Evolutionary conservation across 2,113 vertebrate species (phyloP).

Genomic region (Sorex araneus): DNA sequence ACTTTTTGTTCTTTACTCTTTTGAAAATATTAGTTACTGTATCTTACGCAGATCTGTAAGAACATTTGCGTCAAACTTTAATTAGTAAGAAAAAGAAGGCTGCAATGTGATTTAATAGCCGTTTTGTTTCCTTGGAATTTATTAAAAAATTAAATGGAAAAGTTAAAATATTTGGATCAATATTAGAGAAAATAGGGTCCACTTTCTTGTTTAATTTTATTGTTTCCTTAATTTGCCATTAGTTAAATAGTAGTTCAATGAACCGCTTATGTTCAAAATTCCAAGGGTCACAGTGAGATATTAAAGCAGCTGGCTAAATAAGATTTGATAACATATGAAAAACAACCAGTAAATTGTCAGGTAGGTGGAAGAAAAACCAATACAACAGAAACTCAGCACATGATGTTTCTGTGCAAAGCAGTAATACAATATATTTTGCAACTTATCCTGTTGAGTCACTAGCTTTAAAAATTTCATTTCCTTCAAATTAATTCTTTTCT

Average conservation of each 20-base stretch:
- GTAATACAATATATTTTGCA: constrained; percentile 47
- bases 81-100: constrained; percentile 65
- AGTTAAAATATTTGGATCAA: constrained; percentile 73
- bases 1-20: constrained; percentile 73
- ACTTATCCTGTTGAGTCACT: constrained; percentile 61
- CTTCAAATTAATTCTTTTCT: constrained; percentile 36
- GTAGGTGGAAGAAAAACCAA: constrained; percentile 64
- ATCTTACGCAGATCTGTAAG: constrained; percentile 55
- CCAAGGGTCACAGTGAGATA: constrained; percentile 57
- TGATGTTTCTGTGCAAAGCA: constrained; percentile 63
- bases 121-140: constrained; percentile 56
- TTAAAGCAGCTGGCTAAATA: constrained; percentile 55
- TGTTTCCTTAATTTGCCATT: constrained; percentile 71
- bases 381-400: background rate
- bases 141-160: constrained; percentile 61
- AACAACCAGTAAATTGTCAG: constrained; percentile 40
- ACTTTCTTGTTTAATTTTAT: constrained; percentile 51
- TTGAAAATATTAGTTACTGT: constrained; percentile 64
- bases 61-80: constrained; percentile 79
- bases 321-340: constrained; percentile 70
- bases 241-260: constrained; percentile 63
- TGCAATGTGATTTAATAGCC: constrained; percentile 67
- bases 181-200: constrained; percentile 65
- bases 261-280: constrained; percentile 71
- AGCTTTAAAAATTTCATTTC: constrained; percentile 70